These are phyloP conservation scores for Cancer borealis DNA, from an alignment of 2,888 invertebrate genomes.

Conservation along the genomic window DNA sequence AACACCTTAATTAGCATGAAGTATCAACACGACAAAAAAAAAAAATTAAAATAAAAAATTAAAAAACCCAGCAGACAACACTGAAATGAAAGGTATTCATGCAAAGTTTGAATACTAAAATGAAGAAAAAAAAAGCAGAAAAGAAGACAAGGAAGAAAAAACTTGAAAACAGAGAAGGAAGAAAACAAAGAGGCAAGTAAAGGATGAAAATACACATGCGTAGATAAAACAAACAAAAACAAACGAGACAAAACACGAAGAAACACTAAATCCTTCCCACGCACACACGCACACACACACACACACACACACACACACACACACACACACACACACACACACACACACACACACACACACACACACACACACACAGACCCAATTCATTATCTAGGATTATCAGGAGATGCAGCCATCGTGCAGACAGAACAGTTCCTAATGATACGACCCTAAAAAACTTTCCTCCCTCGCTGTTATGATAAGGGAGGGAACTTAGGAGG, in stretches of 20 bases:
- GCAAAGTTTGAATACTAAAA: too few relatives aligned
- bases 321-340: neutral
- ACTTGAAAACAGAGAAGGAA: too few relatives aligned
- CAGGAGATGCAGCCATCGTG: neutral
- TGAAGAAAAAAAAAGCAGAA: neutral
- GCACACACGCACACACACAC: neutral
- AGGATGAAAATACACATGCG: too few relatives aligned
- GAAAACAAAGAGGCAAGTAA: too few relatives aligned
- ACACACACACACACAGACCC: neutral
- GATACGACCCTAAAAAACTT: neutral
- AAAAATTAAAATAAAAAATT: neutral
- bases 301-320: neutral
- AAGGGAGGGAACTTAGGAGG: neutral
- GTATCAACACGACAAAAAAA: neutral
- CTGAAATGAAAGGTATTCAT: too few relatives aligned
- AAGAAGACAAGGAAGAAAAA: neutral
- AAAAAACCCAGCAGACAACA: neutral
- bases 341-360: slow-evolving; percentile 15
- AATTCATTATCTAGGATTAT: neutral
- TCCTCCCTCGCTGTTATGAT: neutral
- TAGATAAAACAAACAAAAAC: neutral
- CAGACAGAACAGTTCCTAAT: neutral
- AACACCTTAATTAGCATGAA: slow-evolving; percentile 20
- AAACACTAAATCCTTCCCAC: neutral
- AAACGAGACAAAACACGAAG: neutral